Percentiles rank a stretch among this genome's conserved stretches.
Evolutionary conservation across 2,888 invertebrate genomes (phyloP).

Genomic region (Dryomyza anilis): DNA sequence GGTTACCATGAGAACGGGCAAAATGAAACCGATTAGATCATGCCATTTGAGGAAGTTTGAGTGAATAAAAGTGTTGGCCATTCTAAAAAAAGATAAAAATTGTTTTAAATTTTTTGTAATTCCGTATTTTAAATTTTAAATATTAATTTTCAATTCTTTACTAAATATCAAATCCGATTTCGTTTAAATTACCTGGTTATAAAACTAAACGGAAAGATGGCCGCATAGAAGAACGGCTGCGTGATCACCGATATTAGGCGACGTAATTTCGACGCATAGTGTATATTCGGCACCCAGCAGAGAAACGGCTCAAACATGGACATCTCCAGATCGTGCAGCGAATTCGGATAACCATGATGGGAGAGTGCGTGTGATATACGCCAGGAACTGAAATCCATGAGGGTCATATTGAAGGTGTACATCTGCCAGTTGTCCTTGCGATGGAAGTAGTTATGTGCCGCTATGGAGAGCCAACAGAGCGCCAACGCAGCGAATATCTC

Average conservation of each 20-base stretch:
- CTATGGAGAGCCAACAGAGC: constrained; percentile 66
- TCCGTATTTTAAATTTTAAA: too few relatives aligned
- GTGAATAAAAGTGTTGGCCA: constrained; percentile 37
- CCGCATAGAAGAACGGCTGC: constrained; percentile 55
- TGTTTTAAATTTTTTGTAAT: neutral
- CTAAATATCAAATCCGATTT: too few relatives aligned
- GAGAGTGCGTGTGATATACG: constrained; percentile 76
- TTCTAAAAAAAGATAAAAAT: constrained; percentile 31
- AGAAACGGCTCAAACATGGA: constrained; percentile 71
- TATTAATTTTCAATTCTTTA: too few relatives aligned
- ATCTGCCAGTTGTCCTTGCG: constrained; percentile 76
- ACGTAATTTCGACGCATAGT: constrained; percentile 62
- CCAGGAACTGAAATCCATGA: constrained; percentile 70
- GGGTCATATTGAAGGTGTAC: constrained; percentile 73
- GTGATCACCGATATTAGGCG: constrained; percentile 64
- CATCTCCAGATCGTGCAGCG: constrained; percentile 75
- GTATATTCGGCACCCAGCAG: constrained; percentile 66
- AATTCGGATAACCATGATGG: constrained; percentile 79
- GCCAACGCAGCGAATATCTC: constrained; percentile 64
- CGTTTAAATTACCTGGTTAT: too few relatives aligned
- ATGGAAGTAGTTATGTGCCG: constrained; percentile 79
- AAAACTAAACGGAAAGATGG: constrained; percentile 34
- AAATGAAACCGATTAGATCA: constrained; percentile 57
- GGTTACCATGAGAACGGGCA: constrained; percentile 59
- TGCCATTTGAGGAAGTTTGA: constrained; percentile 48